Evolutionary conservation across 1,140 invertebrate species (phyloP).

Genomic region (Lasioglossum albipes): DNA sequence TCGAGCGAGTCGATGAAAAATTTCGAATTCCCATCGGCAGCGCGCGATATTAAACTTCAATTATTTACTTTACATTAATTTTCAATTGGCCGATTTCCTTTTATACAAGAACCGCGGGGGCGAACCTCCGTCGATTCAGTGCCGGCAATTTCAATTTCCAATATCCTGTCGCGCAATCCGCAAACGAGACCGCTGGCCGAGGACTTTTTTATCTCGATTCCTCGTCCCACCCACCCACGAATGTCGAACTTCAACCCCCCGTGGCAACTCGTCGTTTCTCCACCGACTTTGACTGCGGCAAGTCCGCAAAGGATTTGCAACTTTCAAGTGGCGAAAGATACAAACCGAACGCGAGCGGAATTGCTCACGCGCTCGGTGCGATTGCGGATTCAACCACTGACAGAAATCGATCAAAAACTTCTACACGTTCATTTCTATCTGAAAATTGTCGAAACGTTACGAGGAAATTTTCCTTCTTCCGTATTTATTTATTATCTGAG

Average conservation of each 20-base stretch:
- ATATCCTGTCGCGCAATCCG: slow-evolving; percentile 21
- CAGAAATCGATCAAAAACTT: neutral
- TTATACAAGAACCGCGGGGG: neutral
- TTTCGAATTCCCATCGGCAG: neutral
- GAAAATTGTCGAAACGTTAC: too few species aligned
- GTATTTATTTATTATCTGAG: too few species aligned
- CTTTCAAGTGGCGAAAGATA: slow-evolving; percentile 22
- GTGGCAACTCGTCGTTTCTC: neutral
- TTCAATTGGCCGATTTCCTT: neutral
- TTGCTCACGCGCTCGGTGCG: slow-evolving; percentile 8
- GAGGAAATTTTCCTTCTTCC: neutral
- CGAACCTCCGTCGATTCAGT: neutral
- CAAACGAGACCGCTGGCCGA: neutral
- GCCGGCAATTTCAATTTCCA: too few species aligned
- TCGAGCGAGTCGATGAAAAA: neutral
- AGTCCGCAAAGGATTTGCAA: slow-evolving; percentile 39
- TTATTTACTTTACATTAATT: slow-evolving; percentile 28
- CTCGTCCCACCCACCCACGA: neutral
- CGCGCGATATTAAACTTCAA: neutral
- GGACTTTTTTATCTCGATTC: slow-evolving; percentile 10
- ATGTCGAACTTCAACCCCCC: slow-evolving; percentile 3
- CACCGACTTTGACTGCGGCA: neutral
- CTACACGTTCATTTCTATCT: neutral
- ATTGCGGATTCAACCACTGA: slow-evolving; percentile 2
- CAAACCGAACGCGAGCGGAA: neutral